phyloP scores from a whole-genome alignment of 2,113 vertebrate genomes.

The Rhea pennata region DNA sequence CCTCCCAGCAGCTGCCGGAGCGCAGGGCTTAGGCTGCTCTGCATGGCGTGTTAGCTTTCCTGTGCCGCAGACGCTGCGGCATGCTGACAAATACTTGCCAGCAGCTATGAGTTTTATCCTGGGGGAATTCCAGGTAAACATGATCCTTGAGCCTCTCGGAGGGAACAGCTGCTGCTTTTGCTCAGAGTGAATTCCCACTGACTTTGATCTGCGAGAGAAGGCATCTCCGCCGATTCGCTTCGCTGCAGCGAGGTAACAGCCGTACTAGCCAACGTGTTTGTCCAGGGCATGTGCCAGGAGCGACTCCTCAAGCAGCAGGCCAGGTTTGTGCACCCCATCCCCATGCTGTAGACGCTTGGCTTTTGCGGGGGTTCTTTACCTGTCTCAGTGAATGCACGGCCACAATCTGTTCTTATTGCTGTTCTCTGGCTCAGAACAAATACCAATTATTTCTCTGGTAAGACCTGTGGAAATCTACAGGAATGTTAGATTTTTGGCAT shows the following conservation, averaged over 20 bases:
- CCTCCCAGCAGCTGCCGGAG: background rate
- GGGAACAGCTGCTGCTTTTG: constrained; percentile 57
- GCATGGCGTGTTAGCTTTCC: background rate
- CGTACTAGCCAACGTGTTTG: background rate
- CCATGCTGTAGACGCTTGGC: background rate
- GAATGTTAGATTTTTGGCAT: background rate
- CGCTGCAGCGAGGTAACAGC: background rate
- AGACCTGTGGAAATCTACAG: background rate
- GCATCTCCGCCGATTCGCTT: background rate
- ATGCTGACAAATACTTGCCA: constrained; percentile 24
- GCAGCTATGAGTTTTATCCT: constrained; percentile 14
- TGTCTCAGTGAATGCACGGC: background rate
- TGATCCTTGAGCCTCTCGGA: background rate
- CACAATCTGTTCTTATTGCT: background rate
- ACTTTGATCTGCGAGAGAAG: constrained; percentile 37
- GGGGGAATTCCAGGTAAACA: constrained; percentile 62
- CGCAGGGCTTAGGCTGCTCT: background rate
- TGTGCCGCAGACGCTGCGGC: background rate
- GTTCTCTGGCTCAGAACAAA: background rate
- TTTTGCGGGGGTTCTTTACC: background rate
- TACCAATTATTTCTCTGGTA: background rate
- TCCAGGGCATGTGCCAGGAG: background rate
- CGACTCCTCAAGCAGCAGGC: background rate
- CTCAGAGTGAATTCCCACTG: constrained; percentile 61
- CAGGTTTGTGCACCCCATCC: background rate